A percentile compares a stretch with the other conserved stretches of the same genome.
These are phyloP conservation scores for Rissa tridactyla DNA, from an alignment of 2,113 vertebrate genomes.

Conservation along the genomic window DNA sequence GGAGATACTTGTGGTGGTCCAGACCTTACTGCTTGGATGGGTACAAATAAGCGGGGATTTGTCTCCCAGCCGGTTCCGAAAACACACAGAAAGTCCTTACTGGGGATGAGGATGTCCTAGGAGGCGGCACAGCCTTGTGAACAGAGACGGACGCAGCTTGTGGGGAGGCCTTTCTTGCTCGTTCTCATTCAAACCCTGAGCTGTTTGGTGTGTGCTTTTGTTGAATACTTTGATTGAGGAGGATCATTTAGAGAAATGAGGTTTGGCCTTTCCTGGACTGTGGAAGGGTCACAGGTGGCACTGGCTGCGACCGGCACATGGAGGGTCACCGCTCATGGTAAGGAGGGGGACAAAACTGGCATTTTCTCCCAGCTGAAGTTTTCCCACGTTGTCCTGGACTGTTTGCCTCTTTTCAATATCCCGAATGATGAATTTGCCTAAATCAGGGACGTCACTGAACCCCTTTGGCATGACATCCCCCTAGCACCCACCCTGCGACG, in stretches of 20 bases:
- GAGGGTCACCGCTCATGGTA: background rate
- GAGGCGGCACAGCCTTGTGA: background rate
- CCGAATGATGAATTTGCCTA: background rate
- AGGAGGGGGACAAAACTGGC: background rate
- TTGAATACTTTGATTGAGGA: background rate
- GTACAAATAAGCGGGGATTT: background rate
- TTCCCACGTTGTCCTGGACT: background rate
- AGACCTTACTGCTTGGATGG: background rate
- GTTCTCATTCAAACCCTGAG: background rate
- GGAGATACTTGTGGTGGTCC: background rate
- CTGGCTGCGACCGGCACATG: background rate
- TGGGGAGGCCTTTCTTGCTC: background rate
- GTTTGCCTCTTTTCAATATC: background rate
- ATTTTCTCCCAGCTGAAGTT: background rate
- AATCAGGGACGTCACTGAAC: background rate
- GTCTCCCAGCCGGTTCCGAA: background rate
- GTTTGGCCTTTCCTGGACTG: background rate
- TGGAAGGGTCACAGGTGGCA: background rate
- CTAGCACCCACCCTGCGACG: background rate
- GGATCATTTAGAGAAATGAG: background rate
- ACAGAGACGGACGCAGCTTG: background rate
- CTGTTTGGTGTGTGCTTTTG: background rate
- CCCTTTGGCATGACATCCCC: background rate
- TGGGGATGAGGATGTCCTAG: background rate
- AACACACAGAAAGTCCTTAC: background rate